Evolutionary conservation across 2,888 invertebrate species (phyloP).

Genomic region (Troides helena): DNA sequence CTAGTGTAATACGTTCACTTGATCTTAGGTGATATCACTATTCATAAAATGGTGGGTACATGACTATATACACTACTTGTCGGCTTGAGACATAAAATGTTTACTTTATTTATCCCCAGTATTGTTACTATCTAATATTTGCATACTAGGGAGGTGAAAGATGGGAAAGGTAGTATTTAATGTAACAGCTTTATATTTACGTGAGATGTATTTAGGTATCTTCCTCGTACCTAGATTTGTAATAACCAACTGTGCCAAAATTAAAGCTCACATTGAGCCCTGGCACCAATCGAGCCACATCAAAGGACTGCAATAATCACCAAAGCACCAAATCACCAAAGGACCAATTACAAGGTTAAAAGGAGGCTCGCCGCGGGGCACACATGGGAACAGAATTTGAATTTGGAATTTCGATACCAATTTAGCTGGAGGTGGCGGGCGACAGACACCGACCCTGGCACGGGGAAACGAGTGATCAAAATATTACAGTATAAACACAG

Average conservation of each 20-base stretch:
- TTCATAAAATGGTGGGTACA: no score
- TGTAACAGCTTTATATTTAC: no score
- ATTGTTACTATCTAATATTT: no score
- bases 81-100: no score
- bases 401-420: constrained; percentile 77
- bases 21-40: no score
- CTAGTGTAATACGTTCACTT: no score
- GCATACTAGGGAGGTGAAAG: no score
- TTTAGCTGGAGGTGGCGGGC: constrained; percentile 74
- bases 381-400: constrained; percentile 72
- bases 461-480: constrained; percentile 63
- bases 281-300: constrained; percentile 64
- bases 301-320: constrained; percentile 62
- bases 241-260: constrained; percentile 31
- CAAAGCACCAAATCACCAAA: constrained; percentile 55
- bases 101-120: no score
- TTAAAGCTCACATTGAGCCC: constrained; percentile 35
- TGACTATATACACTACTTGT: no score
- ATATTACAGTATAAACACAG: constrained; percentile 46
- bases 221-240: no score
- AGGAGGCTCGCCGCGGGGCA: constrained; percentile 63
- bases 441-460: constrained; percentile 65
- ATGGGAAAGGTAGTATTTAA: no score
- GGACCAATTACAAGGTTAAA: constrained; percentile 74
- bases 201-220: no score